phyloP scores from a whole-genome alignment of 2,888 invertebrate genomes.

The Zonitis immaculata region DNA sequence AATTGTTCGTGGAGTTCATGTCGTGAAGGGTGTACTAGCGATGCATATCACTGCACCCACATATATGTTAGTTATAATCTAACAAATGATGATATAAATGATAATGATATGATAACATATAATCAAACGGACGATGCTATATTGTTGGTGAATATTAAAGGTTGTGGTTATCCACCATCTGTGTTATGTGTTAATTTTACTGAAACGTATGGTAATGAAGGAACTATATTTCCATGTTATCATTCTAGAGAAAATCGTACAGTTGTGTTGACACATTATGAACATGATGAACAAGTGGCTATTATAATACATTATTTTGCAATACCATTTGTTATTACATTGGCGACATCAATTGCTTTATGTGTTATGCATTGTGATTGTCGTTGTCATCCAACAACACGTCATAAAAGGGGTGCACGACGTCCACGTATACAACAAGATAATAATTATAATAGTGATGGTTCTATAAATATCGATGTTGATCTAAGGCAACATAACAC shows the following conservation, averaged over 20 bases:
- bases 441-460: slow-evolving; percentile 51
- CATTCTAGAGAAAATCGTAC: slow-evolving; percentile 75
- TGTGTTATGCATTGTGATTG: slow-evolving; percentile 88
- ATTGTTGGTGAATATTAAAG: slow-evolving; percentile 74
- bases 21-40: slow-evolving; percentile 76
- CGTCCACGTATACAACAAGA: slow-evolving; percentile 54
- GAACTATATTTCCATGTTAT: slow-evolving; percentile 61
- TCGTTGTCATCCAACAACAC: slow-evolving; percentile 64
- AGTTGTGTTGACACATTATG: slow-evolving; percentile 79
- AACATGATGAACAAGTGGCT: slow-evolving; percentile 75
- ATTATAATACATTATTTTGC: slow-evolving; percentile 80
- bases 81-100: slow-evolving; percentile 26
- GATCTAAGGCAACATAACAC: slow-evolving; percentile 55
- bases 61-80: slow-evolving; percentile 58
- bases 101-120: slow-evolving; percentile 18
- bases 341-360: slow-evolving; percentile 77
- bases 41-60: slow-evolving; percentile 64
- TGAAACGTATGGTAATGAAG: slow-evolving; percentile 63
- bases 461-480: slow-evolving; percentile 67
- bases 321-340: slow-evolving; percentile 76
- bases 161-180: slow-evolving; percentile 76
- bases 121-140: slow-evolving; percentile 53
- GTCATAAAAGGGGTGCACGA: slow-evolving; percentile 59
- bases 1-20: slow-evolving; percentile 80
- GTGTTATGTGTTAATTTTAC: slow-evolving; percentile 75